These are phyloP conservation scores for Trachelus stipa DNA, from an alignment of 2,888 invertebrate genomes.

Conservation along the genomic window DNA sequence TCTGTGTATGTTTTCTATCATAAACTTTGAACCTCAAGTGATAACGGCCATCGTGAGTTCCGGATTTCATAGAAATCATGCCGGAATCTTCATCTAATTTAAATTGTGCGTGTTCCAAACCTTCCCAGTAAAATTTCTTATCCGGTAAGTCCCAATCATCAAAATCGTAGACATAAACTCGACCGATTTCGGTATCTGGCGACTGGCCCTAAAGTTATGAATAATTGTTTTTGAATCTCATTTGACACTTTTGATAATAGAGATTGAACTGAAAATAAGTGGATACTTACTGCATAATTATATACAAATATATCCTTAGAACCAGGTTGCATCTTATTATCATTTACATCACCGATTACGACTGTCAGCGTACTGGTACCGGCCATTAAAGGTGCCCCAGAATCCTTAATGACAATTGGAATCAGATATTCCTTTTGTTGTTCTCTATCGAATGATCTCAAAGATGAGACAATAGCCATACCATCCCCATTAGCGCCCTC, in stretches of 20 bases:
- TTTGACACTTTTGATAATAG: neutral
- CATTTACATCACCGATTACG: slow-evolving; percentile 97
- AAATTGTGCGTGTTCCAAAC: slow-evolving; percentile 86
- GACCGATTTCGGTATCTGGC: slow-evolving; percentile 90
- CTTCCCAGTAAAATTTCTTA: slow-evolving; percentile 97
- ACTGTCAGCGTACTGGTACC: slow-evolving; percentile 96
- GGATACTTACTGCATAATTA: slow-evolving; percentile 79
- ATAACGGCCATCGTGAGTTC: slow-evolving; percentile 89
- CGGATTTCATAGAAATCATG: slow-evolving; percentile 95
- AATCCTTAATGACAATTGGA: slow-evolving; percentile 97
- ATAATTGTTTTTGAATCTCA: neutral
- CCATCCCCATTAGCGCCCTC: slow-evolving; percentile 98
- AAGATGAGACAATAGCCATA: slow-evolving; percentile 96
- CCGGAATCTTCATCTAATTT: slow-evolving; percentile 92
- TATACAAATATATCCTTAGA: slow-evolving; percentile 97
- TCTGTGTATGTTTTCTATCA: slow-evolving; percentile 94
- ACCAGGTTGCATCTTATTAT: slow-evolving; percentile 98
- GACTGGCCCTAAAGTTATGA: slow-evolving; percentile 78
- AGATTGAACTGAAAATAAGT: neutral
- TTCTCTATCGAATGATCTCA: slow-evolving; percentile 94
- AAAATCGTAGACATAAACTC: slow-evolving; percentile 96
- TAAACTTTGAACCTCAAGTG: slow-evolving; percentile 88
- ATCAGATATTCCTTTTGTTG: slow-evolving; percentile 96
- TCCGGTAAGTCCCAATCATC: slow-evolving; percentile 99
- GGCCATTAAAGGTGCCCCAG: slow-evolving; percentile 95